Base-by-base conservation (phyloP, 2,797 vertebrate species). In the Trachurus trachurus region DNA sequence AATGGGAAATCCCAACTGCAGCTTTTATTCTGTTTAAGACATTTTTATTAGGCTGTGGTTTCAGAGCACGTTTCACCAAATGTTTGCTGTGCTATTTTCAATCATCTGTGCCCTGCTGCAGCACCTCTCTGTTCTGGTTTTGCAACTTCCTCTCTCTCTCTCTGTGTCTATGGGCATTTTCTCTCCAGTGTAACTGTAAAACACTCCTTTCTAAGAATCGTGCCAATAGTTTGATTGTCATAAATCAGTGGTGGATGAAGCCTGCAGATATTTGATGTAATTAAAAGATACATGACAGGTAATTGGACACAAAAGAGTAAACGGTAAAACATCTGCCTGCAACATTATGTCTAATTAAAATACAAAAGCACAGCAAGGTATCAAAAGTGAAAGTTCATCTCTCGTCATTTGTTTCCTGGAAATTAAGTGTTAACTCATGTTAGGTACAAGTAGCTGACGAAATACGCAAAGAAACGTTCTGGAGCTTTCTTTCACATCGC, bases 31-130 rank as follows among this genome's bases (percentile, higher is more conserved):
- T 85, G 71, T 77, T 78, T 21, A 61, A 78, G 67, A 56, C 61
- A 21, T 79, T 88, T 90, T 89, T 92, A 88, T 85, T 84, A 81
- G 78, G 58, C 78, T 78, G 84, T 2, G 84, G 81, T 87, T 91
- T 90, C 52, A 66, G 74, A 21, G 63, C 76, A 71, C 15, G 11
- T 85, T 83, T 71, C 47, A 65, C 59, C 66, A 75, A 76, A 79
- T 74, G 78, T 85, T 72, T 77, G 70, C 66, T 9, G 49, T 62
- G 68, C 79, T 82, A 79, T 86, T 84, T 84, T 71, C 34, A 67
- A 79, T 31, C 0, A 17, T 61, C 66, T 78, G n/a, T 16, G 47
- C 40, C 22, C 76, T 11, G 42, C 70, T 56, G 72, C 73, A 71
- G 56, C 69, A 60, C 40, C 64, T 56, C 73, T 56, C 11, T 5